Evolutionary conservation across 2,113 vertebrate species (phyloP).

Genomic region (Sinocyclocheilus anshuiensis): DNA sequence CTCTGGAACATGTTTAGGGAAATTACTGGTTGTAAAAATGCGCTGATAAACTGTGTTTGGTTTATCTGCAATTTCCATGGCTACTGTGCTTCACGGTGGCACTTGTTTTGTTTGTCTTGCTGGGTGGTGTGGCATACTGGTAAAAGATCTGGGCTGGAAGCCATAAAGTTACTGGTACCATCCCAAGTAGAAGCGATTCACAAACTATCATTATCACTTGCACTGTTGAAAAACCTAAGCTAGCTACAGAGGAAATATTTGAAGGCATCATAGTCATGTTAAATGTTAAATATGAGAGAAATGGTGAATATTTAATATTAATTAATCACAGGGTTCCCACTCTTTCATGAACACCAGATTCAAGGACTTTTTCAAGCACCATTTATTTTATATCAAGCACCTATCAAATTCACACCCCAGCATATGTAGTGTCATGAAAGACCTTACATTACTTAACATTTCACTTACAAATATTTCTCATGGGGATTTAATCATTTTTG

Average conservation of each 20-base stretch:
- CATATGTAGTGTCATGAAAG: too few relatives aligned
- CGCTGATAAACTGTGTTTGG: background rate
- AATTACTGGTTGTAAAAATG: background rate
- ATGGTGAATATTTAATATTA: too few relatives aligned
- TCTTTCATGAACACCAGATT: too few relatives aligned
- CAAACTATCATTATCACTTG: background rate
- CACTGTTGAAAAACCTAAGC: background rate
- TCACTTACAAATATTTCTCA: too few relatives aligned
- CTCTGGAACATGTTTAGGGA: background rate
- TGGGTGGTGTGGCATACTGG: background rate
- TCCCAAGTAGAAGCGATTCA: background rate
- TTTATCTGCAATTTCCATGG: constrained; percentile 6
- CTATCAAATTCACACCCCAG: too few relatives aligned
- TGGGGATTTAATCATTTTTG: too few relatives aligned
- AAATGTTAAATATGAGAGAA: too few relatives aligned
- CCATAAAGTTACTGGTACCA: background rate
- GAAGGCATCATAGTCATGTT: too few relatives aligned
- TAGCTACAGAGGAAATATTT: background rate
- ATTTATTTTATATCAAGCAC: too few relatives aligned
- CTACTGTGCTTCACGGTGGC: background rate
- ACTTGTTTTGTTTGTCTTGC: background rate
- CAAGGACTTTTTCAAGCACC: too few relatives aligned
- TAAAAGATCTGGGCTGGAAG: background rate
- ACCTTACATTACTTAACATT: too few relatives aligned
- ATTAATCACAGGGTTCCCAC: too few relatives aligned